These are phyloP conservation scores for Epinephelus moara DNA, from an alignment of 2,113 vertebrate genomes.

Conservation along the genomic window DNA sequence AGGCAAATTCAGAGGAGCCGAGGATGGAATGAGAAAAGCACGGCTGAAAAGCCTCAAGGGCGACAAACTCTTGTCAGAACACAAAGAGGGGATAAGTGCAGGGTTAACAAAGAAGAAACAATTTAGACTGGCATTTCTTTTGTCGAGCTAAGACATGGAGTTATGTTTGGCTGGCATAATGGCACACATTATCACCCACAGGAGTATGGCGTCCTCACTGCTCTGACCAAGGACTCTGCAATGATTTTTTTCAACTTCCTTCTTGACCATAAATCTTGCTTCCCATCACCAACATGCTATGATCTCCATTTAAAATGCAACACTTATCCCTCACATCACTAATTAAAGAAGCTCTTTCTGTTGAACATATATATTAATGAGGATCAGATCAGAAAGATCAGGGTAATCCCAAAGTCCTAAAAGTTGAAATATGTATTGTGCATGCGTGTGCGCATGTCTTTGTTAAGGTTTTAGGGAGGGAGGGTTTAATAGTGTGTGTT, in stretches of 20 bases:
- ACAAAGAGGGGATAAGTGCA: conserved; percentile 52
- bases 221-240: conserved; percentile 29
- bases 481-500: conserved; percentile 76
- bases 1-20: conserved; percentile 30
- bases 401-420: conserved; percentile 9
- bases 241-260: conserved; percentile 25
- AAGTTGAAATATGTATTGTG: conserved; percentile 53
- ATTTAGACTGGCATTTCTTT: conserved; percentile 45
- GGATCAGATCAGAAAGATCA: not conserved
- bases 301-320: not conserved
- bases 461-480: conserved; percentile 1
- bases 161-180: conserved; percentile 50
- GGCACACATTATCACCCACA: conserved; percentile 53
- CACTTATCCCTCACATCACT: not conserved
- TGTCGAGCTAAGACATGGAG: conserved; percentile 31
- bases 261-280: conserved; percentile 7
- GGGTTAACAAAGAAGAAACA: conserved; percentile 49
- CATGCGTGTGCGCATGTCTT: conserved; percentile 4
- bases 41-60: conserved; percentile 44
- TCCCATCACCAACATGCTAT: not conserved
- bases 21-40: conserved; percentile 26
- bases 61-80: conserved; percentile 44
- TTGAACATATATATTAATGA: not conserved
- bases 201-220: conserved; percentile 28
- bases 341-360: not conserved